Percentiles rank a stretch among this genome's conserved stretches.
These are phyloP conservation scores for Macquaria ambigua DNA, from an alignment of 2,113 vertebrate species.

Conservation along the genomic window DNA sequence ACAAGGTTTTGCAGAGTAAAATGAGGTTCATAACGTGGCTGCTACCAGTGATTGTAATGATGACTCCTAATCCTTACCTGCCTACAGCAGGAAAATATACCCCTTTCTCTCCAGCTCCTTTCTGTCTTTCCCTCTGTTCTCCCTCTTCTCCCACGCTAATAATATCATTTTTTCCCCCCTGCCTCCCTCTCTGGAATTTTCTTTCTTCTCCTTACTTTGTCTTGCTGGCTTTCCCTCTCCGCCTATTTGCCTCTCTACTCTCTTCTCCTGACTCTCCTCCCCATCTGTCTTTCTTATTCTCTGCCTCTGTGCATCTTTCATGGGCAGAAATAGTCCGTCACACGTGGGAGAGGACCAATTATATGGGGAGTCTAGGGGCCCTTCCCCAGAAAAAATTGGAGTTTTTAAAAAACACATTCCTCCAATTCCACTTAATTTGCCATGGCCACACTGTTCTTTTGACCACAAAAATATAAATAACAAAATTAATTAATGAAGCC, in stretches of 20 bases:
- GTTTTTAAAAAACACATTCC: slow-evolving; percentile 4
- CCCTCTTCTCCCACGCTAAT: background rate
- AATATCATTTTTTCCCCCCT: background rate
- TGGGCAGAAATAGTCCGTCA: slow-evolving; percentile 44
- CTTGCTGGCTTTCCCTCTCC: background rate
- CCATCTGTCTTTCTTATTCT: slow-evolving; percentile 21
- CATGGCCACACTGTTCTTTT: background rate
- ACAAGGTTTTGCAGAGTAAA: slow-evolving; percentile 22
- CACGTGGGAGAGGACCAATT: slow-evolving; percentile 42
- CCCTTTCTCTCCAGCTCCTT: background rate
- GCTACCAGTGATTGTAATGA: slow-evolving; percentile 14
- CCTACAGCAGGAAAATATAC: background rate
- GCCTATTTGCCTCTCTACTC: slow-evolving; percentile 7
- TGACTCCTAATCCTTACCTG: slow-evolving; percentile 27
- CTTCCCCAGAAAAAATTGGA: background rate
- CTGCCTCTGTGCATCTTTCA: slow-evolving; percentile 30
- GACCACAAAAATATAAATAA: background rate
- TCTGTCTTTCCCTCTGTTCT: background rate
- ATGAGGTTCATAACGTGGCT: slow-evolving; percentile 27
- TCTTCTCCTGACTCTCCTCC: background rate
- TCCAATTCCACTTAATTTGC: slow-evolving; percentile 17
- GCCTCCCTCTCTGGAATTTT: background rate
- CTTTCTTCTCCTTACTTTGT: slow-evolving; percentile 16
- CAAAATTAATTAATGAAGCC: background rate
- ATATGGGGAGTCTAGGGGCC: background rate